Evolutionary conservation across 2,888 invertebrate species (phyloP).

Genomic region (Smittia sp.): DNA sequence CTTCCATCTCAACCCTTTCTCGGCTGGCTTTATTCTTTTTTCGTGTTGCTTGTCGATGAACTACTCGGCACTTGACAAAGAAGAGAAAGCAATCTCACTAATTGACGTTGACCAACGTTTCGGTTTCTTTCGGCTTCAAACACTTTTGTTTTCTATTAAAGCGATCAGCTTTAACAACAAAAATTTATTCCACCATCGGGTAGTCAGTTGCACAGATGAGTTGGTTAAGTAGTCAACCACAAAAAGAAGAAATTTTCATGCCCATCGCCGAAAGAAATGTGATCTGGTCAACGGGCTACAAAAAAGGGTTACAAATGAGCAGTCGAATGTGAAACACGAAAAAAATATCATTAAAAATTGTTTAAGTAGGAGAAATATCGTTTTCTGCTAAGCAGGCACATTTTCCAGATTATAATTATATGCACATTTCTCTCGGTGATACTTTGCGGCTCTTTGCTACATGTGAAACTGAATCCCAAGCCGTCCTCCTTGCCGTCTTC

Average conservation of each 20-base stretch:
- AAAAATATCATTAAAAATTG: constrained; percentile 36
- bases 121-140: neutral
- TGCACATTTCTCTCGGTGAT: constrained; percentile 34
- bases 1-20: constrained; percentile 33
- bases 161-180: constrained; percentile 30
- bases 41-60: too few species aligned
- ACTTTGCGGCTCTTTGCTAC: constrained; percentile 25
- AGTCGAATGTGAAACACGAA: constrained; percentile 23
- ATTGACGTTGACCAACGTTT: neutral
- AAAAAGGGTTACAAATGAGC: constrained; percentile 23
- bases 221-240: constrained; percentile 25
- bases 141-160: constrained; percentile 33
- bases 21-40: neutral
- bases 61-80: too few species aligned
- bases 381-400: constrained; percentile 37
- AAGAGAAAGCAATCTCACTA: neutral
- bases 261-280: neutral
- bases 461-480: constrained; percentile 13
- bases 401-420: constrained; percentile 40
- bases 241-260: constrained; percentile 9
- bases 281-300: neutral
- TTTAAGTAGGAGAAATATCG: constrained; percentile 32
- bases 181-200: neutral
- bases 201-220: constrained; percentile 22
- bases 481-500: neutral